Evolutionary conservation across 2,113 vertebrate genomes (phyloP).

Genomic region (Colius striatus): DNA sequence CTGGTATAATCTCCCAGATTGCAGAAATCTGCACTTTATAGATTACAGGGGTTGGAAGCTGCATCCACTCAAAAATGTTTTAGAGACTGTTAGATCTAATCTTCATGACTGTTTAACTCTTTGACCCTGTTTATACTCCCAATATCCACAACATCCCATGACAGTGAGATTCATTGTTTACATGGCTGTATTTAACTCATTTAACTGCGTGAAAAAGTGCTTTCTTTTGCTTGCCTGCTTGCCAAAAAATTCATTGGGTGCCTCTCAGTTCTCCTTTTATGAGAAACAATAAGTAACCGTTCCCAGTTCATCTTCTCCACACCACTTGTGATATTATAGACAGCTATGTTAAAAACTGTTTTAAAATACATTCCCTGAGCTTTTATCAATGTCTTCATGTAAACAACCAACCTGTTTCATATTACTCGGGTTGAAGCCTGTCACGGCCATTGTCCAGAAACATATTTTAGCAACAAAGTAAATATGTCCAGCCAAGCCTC

Average conservation of each 20-base stretch:
- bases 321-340: slow-evolving; percentile 19
- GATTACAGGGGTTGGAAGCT: not conserved
- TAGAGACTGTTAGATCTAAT: not conserved
- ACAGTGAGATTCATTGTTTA: not conserved
- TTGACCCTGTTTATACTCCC: not conserved
- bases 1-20: not conserved
- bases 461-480: slow-evolving; percentile 1
- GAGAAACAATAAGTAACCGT: slow-evolving; percentile 7
- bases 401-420: slow-evolving; percentile 22
- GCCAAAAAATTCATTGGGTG: not conserved
- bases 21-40: not conserved
- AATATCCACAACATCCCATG: not conserved
- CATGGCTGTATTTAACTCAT: not conserved
- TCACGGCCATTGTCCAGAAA: not conserved
- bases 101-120: not conserved
- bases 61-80: not conserved
- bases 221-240: not conserved
- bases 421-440: not conserved
- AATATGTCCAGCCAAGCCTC: not conserved
- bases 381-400: slow-evolving; percentile 8
- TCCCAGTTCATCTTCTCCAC: not conserved
- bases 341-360: not conserved
- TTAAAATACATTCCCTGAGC: not conserved
- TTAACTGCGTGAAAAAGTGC: not conserved
- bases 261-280: slow-evolving; percentile 1